Evolutionary conservation across 2,797 vertebrate genomes (phyloP).

Genomic region (Cirrhinus molitorella): DNA sequence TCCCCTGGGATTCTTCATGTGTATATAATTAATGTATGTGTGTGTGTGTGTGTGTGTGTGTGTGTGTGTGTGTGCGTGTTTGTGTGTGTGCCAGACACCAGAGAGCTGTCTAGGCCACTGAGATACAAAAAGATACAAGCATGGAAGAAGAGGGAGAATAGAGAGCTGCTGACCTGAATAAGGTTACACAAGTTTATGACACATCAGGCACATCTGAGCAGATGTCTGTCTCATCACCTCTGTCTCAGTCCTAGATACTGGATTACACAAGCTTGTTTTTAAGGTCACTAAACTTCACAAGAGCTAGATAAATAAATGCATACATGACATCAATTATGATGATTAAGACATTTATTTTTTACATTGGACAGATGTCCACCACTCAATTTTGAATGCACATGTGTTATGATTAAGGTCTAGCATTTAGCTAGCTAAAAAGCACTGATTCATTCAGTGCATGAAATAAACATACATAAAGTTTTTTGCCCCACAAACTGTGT

Average conservation of each 20-base stretch:
- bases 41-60: not conserved
- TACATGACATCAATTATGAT: not conserved
- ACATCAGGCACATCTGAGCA: conserved; percentile 29
- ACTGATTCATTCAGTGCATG: not conserved
- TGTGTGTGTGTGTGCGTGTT: too few relatives aligned
- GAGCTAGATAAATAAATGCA: not conserved
- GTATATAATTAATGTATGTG: conserved; percentile 24
- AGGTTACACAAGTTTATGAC: conserved; percentile 28
- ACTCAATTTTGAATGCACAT: not conserved
- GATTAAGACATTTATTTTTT: not conserved
- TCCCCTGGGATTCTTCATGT: not conserved
- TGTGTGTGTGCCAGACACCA: not conserved
- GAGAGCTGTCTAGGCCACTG: not conserved
- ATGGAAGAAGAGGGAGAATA: not conserved
- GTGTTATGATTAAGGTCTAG: not conserved
- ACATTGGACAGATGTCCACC: not conserved
- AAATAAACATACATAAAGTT: not conserved
- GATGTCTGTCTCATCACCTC: conserved; percentile 37
- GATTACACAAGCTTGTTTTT: conserved; percentile 40
- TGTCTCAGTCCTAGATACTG: conserved; percentile 1
- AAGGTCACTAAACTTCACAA: conserved; percentile 18
- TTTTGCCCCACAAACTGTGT: not conserved
- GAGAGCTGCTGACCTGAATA: conserved; percentile 6
- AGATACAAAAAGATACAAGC: not conserved
- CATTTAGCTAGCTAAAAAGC: not conserved